phyloP scores from a whole-genome alignment of 1,140 invertebrate genomes.

The Oncopeltus fasciatus region DNA sequence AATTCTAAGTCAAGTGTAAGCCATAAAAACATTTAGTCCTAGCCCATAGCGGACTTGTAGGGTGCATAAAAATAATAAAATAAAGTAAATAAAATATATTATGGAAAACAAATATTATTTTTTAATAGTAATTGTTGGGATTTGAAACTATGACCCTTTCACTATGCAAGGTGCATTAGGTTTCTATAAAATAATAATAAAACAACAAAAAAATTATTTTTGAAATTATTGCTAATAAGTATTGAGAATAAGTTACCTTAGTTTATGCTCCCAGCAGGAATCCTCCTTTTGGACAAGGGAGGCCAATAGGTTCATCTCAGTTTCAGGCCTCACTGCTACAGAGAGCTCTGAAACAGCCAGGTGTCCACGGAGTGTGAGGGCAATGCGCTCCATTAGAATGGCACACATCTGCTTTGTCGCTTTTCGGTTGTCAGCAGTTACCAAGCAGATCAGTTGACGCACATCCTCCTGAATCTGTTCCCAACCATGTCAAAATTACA shows the following conservation, averaged over 20 bases:
- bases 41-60: too few relatives aligned
- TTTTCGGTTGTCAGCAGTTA: slow-evolving; percentile 78
- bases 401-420: slow-evolving; percentile 76
- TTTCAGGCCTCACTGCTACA: slow-evolving; percentile 67
- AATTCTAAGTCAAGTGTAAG: background rate
- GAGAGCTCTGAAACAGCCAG: slow-evolving; percentile 52
- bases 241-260: slow-evolving; percentile 39
- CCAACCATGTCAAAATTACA: background rate
- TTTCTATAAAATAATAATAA: too few relatives aligned
- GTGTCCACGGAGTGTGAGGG: slow-evolving; percentile 52
- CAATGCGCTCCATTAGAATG: slow-evolving; percentile 67
- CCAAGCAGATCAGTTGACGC: slow-evolving; percentile 67
- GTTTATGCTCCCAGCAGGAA: slow-evolving; percentile 84
- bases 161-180: too few relatives aligned
- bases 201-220: too few relatives aligned
- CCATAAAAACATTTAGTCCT: too few relatives aligned
- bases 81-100: too few relatives aligned
- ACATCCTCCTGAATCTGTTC: slow-evolving; percentile 66
- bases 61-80: too few relatives aligned
- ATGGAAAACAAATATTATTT: too few relatives aligned
- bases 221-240: too few relatives aligned
- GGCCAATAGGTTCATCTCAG: slow-evolving; percentile 78
- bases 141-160: too few relatives aligned
- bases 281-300: slow-evolving; percentile 82
- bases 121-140: too few relatives aligned